Evolutionary conservation across 1,140 invertebrate species (phyloP).

Genomic region (Bombus difficillimus): DNA sequence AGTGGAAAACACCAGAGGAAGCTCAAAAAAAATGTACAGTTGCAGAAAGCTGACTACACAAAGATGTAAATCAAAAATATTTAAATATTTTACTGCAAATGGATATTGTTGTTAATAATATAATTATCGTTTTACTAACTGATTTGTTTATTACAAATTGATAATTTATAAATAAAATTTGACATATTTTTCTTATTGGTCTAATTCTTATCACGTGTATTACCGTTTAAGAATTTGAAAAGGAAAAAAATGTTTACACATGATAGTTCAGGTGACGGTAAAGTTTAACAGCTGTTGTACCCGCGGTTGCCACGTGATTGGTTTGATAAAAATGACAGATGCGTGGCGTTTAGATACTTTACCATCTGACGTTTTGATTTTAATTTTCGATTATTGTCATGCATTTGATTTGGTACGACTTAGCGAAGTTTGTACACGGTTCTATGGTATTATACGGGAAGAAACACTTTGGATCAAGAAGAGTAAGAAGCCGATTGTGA

Average conservation of each 20-base stretch:
- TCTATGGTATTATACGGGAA: slow-evolving; percentile 69
- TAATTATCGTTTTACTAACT: not conserved
- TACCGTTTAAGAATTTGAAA: not conserved
- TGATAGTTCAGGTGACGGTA: not conserved
- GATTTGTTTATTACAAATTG: not conserved
- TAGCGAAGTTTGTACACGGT: slow-evolving; percentile 76
- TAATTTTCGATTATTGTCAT: slow-evolving; percentile 80
- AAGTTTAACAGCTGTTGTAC: slow-evolving; percentile 26
- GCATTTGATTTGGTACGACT: slow-evolving; percentile 76
- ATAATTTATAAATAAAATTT: not conserved
- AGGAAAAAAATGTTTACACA: not conserved
- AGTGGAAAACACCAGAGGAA: slow-evolving; percentile 79
- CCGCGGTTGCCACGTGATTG: slow-evolving; percentile 3
- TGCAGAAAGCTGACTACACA: slow-evolving; percentile 5
- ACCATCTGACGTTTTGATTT: slow-evolving; percentile 77
- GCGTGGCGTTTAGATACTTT: slow-evolving; percentile 72
- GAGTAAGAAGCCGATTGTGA: slow-evolving; percentile 72
- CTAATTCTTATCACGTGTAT: not conserved
- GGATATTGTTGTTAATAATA: not conserved
- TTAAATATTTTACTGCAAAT: slow-evolving; percentile 8
- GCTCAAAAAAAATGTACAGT: slow-evolving; percentile 56
- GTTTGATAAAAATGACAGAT: slow-evolving; percentile 71
- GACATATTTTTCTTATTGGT: not conserved
- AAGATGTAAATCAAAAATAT: not conserved
- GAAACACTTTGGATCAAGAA: slow-evolving; percentile 75